Conservation (phyloP, 2,888 invertebrate genomes). For the Clusia tigrina region DNA sequence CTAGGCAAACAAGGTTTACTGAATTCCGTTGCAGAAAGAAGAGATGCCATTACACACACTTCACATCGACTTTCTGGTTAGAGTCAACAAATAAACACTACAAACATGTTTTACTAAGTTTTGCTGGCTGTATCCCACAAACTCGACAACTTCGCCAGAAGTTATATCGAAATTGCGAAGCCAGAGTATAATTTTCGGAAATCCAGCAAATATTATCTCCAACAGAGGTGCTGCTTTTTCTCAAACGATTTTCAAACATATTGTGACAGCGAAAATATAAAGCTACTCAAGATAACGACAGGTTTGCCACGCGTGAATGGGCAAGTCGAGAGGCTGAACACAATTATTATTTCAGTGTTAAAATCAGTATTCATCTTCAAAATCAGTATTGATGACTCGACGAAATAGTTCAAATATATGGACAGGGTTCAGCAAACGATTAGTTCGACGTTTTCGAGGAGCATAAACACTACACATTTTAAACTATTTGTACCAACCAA, state of each 20-base stretch:
- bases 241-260: background rate
- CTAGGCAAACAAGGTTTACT: too few relatives aligned
- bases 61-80: too few relatives aligned
- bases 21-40: too few relatives aligned
- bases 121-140: too few relatives aligned
- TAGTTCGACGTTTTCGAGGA: conserved; percentile 9
- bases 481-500: background rate
- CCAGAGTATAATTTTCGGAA: too few relatives aligned
- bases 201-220: background rate
- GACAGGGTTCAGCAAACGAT: conserved; percentile 18
- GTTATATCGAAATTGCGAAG: too few relatives aligned
- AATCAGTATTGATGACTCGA: background rate
- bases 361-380: too few relatives aligned
- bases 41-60: too few relatives aligned
- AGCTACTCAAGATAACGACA: conserved; percentile 18
- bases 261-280: conserved; percentile 15
- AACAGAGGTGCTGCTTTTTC: conserved; percentile 15
- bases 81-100: too few relatives aligned
- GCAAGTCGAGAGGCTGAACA: too few relatives aligned
- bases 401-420: conserved; percentile 13
- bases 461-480: conserved; percentile 5
- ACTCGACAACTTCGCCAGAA: too few relatives aligned
- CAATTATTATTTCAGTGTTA: conserved; percentile 21
- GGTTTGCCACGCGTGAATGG: conserved; percentile 19
- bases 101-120: too few relatives aligned